These are phyloP conservation scores for Myxocyprinus asiaticus DNA, from an alignment of 2,113 vertebrate genomes.

Conservation along the genomic window DNA sequence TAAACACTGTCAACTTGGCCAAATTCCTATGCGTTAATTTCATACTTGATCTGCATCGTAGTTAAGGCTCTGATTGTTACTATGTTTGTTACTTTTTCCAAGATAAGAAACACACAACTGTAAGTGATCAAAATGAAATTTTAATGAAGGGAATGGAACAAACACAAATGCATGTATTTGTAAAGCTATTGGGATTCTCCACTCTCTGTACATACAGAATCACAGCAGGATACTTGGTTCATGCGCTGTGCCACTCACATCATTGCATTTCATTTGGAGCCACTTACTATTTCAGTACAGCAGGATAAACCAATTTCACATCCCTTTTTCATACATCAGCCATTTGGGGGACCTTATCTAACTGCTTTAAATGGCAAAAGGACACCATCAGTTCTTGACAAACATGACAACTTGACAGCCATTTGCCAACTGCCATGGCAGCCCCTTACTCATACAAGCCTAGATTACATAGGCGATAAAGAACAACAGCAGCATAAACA, in stretches of 20 bases:
- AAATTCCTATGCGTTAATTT: constrained; percentile 54
- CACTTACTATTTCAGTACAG: neutral
- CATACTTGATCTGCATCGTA: constrained; percentile 54
- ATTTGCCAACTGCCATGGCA: constrained; percentile 37
- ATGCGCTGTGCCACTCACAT: neutral
- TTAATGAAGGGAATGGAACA: constrained; percentile 48
- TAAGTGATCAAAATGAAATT: constrained; percentile 39
- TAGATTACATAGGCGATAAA: constrained; percentile 52
- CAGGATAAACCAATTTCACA: constrained; percentile 38
- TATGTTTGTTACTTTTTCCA: neutral
- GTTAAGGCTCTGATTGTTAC: constrained; percentile 1
- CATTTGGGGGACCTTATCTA: constrained; percentile 12
- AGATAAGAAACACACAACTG: constrained; percentile 18
- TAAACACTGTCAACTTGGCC: constrained; percentile 57
- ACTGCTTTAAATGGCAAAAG: constrained; percentile 51
- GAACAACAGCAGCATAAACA: constrained; percentile 27
- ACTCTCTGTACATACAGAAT: neutral
- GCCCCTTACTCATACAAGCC: constrained; percentile 52
- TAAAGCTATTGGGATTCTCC: constrained; percentile 17
- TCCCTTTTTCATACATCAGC: constrained; percentile 52
- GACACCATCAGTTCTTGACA: constrained; percentile 57
- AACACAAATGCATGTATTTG: constrained; percentile 42
- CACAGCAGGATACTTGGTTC: neutral
- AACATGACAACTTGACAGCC: constrained; percentile 43
- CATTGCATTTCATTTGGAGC: constrained; percentile 37